phyloP scores from a whole-genome alignment of 1,140 invertebrate genomes.

The Cyphomyrmex costatus region DNA sequence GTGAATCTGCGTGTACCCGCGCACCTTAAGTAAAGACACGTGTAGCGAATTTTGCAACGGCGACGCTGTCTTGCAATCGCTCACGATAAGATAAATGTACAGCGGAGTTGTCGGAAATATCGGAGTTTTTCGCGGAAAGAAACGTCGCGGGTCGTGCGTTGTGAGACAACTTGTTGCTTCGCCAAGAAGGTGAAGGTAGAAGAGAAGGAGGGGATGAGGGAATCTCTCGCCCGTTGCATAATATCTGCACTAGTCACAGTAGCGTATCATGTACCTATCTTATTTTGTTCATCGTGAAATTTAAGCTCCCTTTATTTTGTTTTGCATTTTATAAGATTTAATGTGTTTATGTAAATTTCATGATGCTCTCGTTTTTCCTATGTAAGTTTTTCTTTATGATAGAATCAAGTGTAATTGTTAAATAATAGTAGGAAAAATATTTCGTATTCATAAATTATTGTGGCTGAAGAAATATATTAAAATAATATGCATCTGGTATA shows the following conservation, averaged over 20 bases:
- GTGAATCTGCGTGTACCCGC: neutral
- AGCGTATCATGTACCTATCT: neutral
- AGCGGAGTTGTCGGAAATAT: constrained; percentile 51
- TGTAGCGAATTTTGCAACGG: constrained; percentile 19
- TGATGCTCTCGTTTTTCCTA: neutral
- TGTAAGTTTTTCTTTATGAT: neutral
- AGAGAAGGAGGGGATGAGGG: neutral
- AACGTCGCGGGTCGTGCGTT: neutral
- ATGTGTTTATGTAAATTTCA: neutral
- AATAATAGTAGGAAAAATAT: neutral
- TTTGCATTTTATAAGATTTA: neutral
- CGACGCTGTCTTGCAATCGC: constrained; percentile 16
- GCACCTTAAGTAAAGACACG: constrained; percentile 46
- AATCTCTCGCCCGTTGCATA: constrained; percentile 57
- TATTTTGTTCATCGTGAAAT: neutral
- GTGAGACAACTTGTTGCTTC: constrained; percentile 70
- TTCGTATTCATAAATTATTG: neutral
- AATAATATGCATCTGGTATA: neutral
- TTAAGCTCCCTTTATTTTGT: neutral
- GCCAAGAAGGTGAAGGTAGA: constrained; percentile 1
- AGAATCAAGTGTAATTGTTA: neutral
- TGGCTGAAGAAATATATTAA: neutral
- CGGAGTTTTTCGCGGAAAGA: constrained; percentile 66
- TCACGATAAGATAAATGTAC: constrained; percentile 65
- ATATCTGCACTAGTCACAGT: constrained; percentile 35